Evolutionary conservation across 1,140 invertebrate genomes (phyloP).

Genomic region (Pogonomyrmex californicus): DNA sequence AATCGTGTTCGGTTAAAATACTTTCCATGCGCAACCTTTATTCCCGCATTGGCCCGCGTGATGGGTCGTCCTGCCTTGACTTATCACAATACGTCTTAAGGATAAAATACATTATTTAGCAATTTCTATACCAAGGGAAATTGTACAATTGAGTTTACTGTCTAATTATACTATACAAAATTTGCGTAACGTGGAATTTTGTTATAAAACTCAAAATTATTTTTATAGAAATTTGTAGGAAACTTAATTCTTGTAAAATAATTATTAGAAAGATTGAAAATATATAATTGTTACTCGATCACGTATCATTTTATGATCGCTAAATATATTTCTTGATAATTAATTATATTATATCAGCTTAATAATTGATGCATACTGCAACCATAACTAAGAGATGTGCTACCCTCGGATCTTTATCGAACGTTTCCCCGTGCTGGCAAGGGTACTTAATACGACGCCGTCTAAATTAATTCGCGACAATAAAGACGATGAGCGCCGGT

Average conservation of each 20-base stretch:
- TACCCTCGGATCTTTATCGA: slow-evolving; percentile 40
- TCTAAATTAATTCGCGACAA: slow-evolving; percentile 73
- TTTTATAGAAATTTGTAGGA: not conserved
- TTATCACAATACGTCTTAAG: slow-evolving; percentile 40
- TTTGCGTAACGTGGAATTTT: slow-evolving; percentile 1
- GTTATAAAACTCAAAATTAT: not conserved
- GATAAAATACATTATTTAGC: slow-evolving; percentile 28
- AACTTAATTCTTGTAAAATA: not conserved
- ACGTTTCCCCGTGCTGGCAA: slow-evolving; percentile 13
- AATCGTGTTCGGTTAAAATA: slow-evolving; percentile 62
- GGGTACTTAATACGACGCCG: slow-evolving; percentile 42
- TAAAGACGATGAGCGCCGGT: slow-evolving; percentile 62
- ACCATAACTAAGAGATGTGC: not conserved
- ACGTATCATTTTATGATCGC: not conserved
- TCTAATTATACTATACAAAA: slow-evolving; percentile 8
- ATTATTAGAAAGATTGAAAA: not conserved
- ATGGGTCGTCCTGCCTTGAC: slow-evolving; percentile 38
- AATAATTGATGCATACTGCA: not conserved
- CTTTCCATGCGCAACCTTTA: slow-evolving; percentile 48
- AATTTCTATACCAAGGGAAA: slow-evolving; percentile 23
- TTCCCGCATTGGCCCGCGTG: slow-evolving; percentile 37
- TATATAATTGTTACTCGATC: not conserved
- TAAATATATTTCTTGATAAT: not conserved
- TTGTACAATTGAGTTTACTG: slow-evolving; percentile 21
- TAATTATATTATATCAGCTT: not conserved